Percentiles rank a stretch among this genome's conserved stretches.
These are phyloP conservation scores for Nasonia vitripennis DNA, from an alignment of 1,140 invertebrate species.

Conservation along the genomic window DNA sequence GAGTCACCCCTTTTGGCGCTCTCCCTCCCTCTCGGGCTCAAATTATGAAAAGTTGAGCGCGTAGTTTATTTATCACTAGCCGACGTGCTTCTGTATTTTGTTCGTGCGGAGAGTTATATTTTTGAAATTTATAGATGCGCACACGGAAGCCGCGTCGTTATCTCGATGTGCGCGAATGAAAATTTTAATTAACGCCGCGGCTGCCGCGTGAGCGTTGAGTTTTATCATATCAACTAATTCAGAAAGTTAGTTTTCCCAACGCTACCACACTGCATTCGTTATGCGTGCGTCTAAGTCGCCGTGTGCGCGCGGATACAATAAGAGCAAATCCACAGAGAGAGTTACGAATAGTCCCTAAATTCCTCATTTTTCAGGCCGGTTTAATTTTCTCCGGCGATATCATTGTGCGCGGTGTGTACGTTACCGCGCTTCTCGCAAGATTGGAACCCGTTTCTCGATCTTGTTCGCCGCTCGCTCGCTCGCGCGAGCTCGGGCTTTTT, in stretches of 20 bases:
- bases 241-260: neutral
- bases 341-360: neutral
- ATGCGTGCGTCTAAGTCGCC: too few relatives aligned
- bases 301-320: too few relatives aligned
- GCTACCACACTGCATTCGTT: too few relatives aligned
- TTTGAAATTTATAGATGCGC: neutral
- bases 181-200: too few relatives aligned
- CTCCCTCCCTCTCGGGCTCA: neutral
- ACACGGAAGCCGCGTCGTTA: too few relatives aligned
- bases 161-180: too few relatives aligned
- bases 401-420: slow-evolving; percentile 1
- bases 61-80: neutral
- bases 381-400: slow-evolving; percentile 19
- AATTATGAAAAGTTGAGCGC: too few relatives aligned
- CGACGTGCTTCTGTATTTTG: neutral
- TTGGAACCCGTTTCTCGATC: slow-evolving; percentile 26
- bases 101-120: neutral
- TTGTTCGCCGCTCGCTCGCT: slow-evolving; percentile 1
- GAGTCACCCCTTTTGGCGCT: neutral
- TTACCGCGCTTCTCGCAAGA: slow-evolving; percentile 10
- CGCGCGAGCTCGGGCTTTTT: neutral
- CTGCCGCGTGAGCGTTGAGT: too few relatives aligned
- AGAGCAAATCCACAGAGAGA: neutral
- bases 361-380: neutral
- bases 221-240: too few relatives aligned